A percentile compares a stretch with the other conserved stretches of the same genome.
Conservation (phyloP, 1,140 invertebrate genomes). For the Triops cancriformis region DNA sequence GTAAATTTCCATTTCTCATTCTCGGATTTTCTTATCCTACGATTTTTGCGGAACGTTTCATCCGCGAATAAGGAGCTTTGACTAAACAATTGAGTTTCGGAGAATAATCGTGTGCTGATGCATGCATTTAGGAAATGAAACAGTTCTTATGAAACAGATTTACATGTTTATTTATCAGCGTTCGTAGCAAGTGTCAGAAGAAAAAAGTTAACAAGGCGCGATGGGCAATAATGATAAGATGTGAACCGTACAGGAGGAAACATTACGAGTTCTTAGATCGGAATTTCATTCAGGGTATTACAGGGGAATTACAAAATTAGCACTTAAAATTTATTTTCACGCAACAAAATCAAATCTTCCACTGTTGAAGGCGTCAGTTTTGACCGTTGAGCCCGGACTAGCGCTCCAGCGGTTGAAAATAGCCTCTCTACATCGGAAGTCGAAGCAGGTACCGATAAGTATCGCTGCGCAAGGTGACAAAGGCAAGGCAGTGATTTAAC, state of each 20-base stretch:
- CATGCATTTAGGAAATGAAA: too few species aligned
- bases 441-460: background rate
- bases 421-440: too few species aligned
- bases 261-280: background rate
- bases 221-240: background rate
- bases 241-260: background rate
- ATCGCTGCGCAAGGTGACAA: background rate
- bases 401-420: background rate
- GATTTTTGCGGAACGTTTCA: too few species aligned
- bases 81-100: too few species aligned
- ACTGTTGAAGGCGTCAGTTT: background rate
- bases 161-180: too few species aligned
- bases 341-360: background rate
- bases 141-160: too few species aligned
- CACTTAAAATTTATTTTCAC: background rate
- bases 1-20: too few species aligned
- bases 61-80: too few species aligned
- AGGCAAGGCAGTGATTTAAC: background rate
- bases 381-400: conserved; percentile 1
- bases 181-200: background rate
- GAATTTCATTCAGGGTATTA: background rate
- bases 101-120: too few species aligned
- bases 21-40: too few species aligned
- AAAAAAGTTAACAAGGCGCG: too few species aligned
- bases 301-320: background rate